A percentile compares a stretch with the other conserved stretches of the same genome.
Conservation (phyloP, 2,113 vertebrate genomes). For the Corythornis cristatus region DNA sequence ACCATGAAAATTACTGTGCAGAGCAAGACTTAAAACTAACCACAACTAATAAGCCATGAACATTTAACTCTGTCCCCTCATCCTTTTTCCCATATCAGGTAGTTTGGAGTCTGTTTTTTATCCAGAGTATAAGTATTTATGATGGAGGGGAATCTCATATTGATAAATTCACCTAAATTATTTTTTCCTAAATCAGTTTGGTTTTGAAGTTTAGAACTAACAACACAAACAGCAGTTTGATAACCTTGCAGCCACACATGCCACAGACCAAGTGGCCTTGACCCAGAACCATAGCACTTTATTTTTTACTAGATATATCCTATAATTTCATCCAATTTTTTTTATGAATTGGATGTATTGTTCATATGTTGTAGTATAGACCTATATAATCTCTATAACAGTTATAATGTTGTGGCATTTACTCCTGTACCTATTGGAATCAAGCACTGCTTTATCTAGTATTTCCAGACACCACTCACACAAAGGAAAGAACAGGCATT, state of each 20-base stretch:
- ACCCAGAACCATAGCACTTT: not conserved
- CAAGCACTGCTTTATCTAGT: not conserved
- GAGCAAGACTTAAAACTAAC: not conserved
- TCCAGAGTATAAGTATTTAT: no score
- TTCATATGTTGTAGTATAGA: not conserved
- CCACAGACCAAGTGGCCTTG: not conserved
- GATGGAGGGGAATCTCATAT: not conserved
- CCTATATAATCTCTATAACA: not conserved
- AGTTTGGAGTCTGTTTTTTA: rapidly evolving
- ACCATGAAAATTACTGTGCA: not conserved
- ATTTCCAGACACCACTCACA: not conserved
- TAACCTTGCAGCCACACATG: not conserved
- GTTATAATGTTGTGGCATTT: not conserved
- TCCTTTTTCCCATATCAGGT: not conserved
- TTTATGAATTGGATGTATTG: not conserved
- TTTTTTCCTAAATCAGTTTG: not conserved
- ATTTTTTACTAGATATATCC: not conserved
- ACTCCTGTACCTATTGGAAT: not conserved
- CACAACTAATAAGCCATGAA: not conserved
- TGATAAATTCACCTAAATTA: not conserved
- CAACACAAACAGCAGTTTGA: not conserved
- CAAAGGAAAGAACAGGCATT: not conserved
- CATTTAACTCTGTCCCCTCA: not conserved
- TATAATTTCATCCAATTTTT: not conserved
- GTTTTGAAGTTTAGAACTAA: not conserved